A percentile compares a stretch with the other conserved stretches of the same genome.
Conservation (phyloP, 2,113 vertebrate species). For the Tringa solitaria region DNA sequence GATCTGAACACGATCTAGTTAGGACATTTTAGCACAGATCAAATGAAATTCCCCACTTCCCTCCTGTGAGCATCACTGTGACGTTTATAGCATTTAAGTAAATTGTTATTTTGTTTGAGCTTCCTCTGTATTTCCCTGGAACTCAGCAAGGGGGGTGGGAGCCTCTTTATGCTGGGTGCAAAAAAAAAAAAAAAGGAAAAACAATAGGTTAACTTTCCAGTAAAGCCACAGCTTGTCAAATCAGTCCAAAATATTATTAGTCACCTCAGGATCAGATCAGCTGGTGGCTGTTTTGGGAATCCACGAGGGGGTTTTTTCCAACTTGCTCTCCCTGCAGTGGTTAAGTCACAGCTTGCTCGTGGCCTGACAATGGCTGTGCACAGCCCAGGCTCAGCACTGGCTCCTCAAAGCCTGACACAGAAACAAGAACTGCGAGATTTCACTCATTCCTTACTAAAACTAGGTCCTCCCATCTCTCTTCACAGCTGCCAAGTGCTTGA, state of each 20-base stretch:
- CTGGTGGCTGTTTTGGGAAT: neutral
- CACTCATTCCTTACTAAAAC: neutral
- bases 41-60: neutral
- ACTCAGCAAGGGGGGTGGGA: neutral
- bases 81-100: neutral
- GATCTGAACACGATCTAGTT: neutral
- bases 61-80: neutral
- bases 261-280: conserved; percentile 16
- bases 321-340: accelerated
- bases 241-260: conserved; percentile 1
- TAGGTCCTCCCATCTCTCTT: neutral
- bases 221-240: conserved; percentile 1
- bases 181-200: neutral
- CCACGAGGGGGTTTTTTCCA: neutral
- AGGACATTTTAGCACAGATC: neutral
- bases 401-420: neutral
- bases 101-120: neutral
- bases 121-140: conserved; percentile 12
- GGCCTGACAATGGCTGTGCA: too few species aligned
- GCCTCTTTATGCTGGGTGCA: neutral
- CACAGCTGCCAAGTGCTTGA: neutral
- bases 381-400: neutral
- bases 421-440: neutral
- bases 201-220: neutral
- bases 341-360: neutral